phyloP scores from a whole-genome alignment of 2,113 vertebrate genomes.

The Neogale vison region DNA sequence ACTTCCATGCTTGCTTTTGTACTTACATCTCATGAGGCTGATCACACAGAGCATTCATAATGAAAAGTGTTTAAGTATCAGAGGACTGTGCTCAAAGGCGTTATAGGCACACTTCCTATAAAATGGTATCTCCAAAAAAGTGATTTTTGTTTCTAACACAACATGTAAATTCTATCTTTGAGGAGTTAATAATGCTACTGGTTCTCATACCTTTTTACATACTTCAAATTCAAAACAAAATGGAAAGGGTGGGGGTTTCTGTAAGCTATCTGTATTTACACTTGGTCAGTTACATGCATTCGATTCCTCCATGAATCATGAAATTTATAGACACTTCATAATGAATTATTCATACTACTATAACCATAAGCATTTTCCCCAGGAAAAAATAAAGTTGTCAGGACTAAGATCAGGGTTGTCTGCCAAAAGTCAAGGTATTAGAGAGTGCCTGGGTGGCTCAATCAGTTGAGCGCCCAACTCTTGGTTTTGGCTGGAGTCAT shows the following conservation, averaged over 20 bases:
- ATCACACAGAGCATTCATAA: not conserved
- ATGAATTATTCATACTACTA: not conserved
- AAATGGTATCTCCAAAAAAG: slow-evolving; percentile 69
- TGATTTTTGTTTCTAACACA: slow-evolving; percentile 74
- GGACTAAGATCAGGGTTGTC: not conserved
- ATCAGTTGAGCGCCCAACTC: not conserved
- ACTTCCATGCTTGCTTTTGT: not conserved
- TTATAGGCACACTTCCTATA: slow-evolving; percentile 65
- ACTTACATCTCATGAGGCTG: not conserved
- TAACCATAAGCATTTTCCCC: not conserved
- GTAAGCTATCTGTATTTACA: slow-evolving; percentile 51
- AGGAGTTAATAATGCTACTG: slow-evolving; percentile 69
- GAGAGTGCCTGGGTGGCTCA: not conserved
- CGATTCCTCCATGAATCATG: not conserved
- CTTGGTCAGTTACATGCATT: not conserved
- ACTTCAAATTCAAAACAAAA: slow-evolving; percentile 65
- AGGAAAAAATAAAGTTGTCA: not conserved
- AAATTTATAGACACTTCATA: not conserved
- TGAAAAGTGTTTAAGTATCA: not conserved
- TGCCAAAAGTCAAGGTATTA: not conserved
- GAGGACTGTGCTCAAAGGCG: not conserved
- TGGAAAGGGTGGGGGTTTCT: slow-evolving; percentile 44
- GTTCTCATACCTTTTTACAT: slow-evolving; percentile 73
- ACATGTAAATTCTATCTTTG: slow-evolving; percentile 72
- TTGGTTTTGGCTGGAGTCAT: not conserved